phyloP scores from a whole-genome alignment of 2,888 invertebrate genomes.

The Spodoptera exigua region DNA sequence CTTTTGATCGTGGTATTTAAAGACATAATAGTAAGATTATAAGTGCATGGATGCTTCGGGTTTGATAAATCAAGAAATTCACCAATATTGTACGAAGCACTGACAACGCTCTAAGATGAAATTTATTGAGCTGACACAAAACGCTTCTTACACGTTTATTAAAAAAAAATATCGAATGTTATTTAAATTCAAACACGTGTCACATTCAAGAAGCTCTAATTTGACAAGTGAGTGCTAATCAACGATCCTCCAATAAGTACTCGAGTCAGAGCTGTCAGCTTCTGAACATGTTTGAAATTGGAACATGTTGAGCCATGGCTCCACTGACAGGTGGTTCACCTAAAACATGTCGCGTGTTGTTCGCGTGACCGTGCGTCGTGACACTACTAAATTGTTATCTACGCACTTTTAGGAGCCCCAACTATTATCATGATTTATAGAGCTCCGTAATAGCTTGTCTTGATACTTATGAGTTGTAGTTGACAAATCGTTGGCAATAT shows the following conservation, averaged over 20 bases:
- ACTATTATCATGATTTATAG: conserved; percentile 74
- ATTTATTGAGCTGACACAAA: too few species aligned
- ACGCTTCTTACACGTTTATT: too few species aligned
- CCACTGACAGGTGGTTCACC: conserved; percentile 49
- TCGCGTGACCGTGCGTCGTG: conserved; percentile 75
- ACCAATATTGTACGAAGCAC: too few species aligned
- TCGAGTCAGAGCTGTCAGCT: conserved; percentile 28
- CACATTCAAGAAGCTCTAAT: conserved; percentile 1
- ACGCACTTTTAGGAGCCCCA: conserved; percentile 71
- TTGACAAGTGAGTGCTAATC: conserved; percentile 26
- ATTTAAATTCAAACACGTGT: background rate
- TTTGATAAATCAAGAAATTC: too few species aligned
- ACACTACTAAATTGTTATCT: conserved; percentile 77
- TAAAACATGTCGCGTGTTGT: conserved; percentile 40
- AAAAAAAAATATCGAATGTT: background rate
- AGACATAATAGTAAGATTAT: too few species aligned
- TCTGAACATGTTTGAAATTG: conserved; percentile 39
- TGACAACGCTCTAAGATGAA: too few species aligned
- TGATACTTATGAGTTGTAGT: conserved; percentile 45
- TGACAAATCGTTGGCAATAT: conserved; percentile 28
- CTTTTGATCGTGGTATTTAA: too few species aligned
- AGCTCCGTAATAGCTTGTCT: conserved; percentile 63
- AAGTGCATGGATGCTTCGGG: too few species aligned
- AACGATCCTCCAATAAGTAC: conserved; percentile 31
- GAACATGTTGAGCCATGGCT: conserved; percentile 22